These are phyloP conservation scores for Nibea coibor DNA, from an alignment of 2,113 vertebrate species.

Conservation along the genomic window DNA sequence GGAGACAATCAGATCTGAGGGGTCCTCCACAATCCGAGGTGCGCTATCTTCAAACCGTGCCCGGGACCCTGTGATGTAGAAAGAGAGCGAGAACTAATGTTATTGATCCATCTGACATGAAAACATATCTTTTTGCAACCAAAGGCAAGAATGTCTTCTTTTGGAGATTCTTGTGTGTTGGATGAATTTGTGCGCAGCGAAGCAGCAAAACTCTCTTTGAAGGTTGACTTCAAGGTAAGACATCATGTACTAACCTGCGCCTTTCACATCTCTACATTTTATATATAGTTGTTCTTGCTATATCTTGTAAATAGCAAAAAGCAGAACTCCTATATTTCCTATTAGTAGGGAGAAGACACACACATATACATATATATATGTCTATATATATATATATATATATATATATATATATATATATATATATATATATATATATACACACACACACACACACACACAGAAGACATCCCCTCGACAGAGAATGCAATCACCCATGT, in stretches of 20 bases:
- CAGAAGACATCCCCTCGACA: constrained; percentile 25
- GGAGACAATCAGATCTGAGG: constrained; percentile 83
- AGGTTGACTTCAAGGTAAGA: constrained; percentile 25
- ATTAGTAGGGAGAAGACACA: background rate
- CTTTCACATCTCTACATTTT: constrained; percentile 21
- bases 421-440: too few relatives aligned
- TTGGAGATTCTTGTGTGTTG: background rate
- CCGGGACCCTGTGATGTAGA: constrained; percentile 74
- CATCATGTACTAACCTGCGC: constrained; percentile 17
- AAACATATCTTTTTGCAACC: constrained; percentile 26
- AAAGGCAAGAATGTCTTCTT: background rate
- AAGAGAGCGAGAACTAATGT: constrained; percentile 12
- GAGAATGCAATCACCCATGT: constrained; percentile 51
- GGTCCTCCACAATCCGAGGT: constrained; percentile 86
- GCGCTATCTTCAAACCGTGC: constrained; percentile 87
- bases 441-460: too few relatives aligned
- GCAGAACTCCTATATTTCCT: background rate
- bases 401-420: background rate
- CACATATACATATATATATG: background rate
- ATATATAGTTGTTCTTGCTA: constrained; percentile 8
- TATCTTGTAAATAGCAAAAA: constrained; percentile 10
- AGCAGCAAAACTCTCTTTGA: constrained; percentile 40
- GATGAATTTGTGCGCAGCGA: constrained; percentile 20
- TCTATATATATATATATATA: too few relatives aligned
- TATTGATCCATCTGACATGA: constrained; percentile 13